These are phyloP conservation scores for Lasioglossum lativentre DNA, from an alignment of 2,888 invertebrate species.

Conservation along the genomic window DNA sequence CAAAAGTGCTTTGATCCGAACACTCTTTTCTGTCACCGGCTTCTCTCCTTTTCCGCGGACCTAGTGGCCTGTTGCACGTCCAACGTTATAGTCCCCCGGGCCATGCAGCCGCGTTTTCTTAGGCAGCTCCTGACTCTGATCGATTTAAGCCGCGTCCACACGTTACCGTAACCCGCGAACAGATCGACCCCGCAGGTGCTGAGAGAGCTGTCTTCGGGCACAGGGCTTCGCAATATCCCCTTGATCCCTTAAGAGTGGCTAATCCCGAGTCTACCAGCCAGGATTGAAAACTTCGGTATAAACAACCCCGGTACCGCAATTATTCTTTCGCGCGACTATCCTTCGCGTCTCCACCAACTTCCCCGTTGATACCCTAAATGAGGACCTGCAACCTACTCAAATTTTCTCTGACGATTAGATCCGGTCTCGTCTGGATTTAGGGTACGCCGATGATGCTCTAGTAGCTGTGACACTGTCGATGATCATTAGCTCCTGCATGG, in stretches of 20 bases:
- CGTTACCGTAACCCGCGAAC: conserved; percentile 17
- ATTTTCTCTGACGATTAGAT: no score
- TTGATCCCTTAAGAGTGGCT: conserved; percentile 28
- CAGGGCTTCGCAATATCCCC: conserved; percentile 41
- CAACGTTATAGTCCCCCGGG: conserved; percentile 58
- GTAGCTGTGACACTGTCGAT: no score
- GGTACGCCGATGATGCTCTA: no score
- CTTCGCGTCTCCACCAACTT: not conserved
- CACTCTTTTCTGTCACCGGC: conserved; percentile 50
- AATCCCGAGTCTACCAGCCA: conserved; percentile 17
- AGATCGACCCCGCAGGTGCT: conserved; percentile 19
- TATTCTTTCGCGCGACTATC: not conserved
- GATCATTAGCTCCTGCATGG: no score
- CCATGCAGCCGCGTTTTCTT: conserved; percentile 70
- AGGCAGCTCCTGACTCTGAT: conserved; percentile 68
- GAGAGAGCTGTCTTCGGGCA: conserved; percentile 14
- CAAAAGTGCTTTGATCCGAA: conserved; percentile 70
- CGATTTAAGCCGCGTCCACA: conserved; percentile 72
- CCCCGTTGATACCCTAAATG: not conserved
- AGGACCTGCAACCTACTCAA: not conserved
- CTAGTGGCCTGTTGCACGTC: conserved; percentile 74
- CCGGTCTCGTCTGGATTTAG: no score
- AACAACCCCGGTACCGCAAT: not conserved
- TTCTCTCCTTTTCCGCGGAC: conserved; percentile 65
- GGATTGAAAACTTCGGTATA: conserved; percentile 11